Percentiles rank a stretch among this genome's conserved stretches.
phyloP scores from a whole-genome alignment of 1,140 invertebrate species.

The Trichomalopsis sarcophagae region DNA sequence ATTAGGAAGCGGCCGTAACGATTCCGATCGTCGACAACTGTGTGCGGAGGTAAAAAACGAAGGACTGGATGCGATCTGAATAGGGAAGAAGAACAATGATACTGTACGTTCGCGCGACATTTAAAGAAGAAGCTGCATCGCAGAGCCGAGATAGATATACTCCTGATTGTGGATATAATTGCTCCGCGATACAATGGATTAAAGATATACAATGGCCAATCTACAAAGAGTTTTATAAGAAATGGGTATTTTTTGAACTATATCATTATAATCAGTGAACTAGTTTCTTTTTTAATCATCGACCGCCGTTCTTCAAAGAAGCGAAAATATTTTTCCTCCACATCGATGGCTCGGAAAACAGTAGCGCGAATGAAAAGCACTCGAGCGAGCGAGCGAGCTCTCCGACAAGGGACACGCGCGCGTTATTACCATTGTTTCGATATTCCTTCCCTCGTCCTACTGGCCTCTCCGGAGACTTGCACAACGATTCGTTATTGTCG shows the following conservation, averaged over 20 bases:
- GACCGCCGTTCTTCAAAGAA: background rate
- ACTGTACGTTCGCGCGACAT: background rate
- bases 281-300: too few species aligned
- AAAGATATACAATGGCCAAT: background rate
- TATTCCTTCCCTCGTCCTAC: slow-evolving; percentile 14
- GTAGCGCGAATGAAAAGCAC: background rate
- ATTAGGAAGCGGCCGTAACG: slow-evolving; percentile 38
- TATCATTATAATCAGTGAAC: too few species aligned
- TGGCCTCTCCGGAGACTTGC: background rate
- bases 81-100: background rate
- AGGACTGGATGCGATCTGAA: background rate
- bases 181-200: too few species aligned
- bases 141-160: too few species aligned
- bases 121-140: background rate
- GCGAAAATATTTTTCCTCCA: background rate
- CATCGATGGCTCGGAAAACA: background rate
- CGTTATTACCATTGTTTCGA: slow-evolving; percentile 19
- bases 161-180: background rate
- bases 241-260: too few species aligned
- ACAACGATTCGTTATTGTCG: background rate
- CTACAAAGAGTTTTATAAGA: too few species aligned
- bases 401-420: background rate
- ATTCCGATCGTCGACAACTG: slow-evolving; percentile 1
- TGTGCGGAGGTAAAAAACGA: background rate
- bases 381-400: background rate